Percentiles rank a stretch among this genome's conserved stretches.
phyloP scores from a whole-genome alignment of 1,140 invertebrate genomes.

The Calephelis virginiensis region DNA sequence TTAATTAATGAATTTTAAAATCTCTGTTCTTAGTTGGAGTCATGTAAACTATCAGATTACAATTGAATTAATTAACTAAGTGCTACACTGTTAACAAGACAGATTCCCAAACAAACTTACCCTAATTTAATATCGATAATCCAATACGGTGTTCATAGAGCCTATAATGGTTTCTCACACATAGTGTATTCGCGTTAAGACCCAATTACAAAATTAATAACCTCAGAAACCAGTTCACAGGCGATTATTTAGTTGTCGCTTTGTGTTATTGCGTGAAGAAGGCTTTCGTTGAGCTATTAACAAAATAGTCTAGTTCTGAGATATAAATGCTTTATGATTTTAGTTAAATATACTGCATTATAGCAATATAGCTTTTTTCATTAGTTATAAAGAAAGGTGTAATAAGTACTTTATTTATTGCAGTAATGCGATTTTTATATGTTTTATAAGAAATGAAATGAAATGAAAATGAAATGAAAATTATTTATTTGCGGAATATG shows the following conservation, averaged over 20 bases:
- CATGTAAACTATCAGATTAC: too few relatives aligned
- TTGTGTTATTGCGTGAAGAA: conserved; percentile 34
- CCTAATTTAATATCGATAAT: conserved; percentile 9
- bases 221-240: conserved; percentile 28
- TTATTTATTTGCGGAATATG: too few relatives aligned
- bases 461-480: too few relatives aligned
- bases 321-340: neutral
- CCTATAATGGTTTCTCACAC: conserved; percentile 29
- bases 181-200: conserved; percentile 33
- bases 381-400: too few relatives aligned
- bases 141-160: conserved; percentile 2
- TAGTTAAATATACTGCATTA: neutral
- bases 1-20: too few relatives aligned
- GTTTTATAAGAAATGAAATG: too few relatives aligned
- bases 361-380: too few relatives aligned
- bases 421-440: too few relatives aligned
- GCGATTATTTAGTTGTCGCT: conserved; percentile 36
- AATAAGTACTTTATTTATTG: too few relatives aligned
- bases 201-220: conserved; percentile 38
- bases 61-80: too few relatives aligned
- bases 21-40: too few relatives aligned
- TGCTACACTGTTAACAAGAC: neutral
- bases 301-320: neutral
- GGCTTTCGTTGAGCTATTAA: conserved; percentile 28
- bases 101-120: conserved; percentile 3